phyloP scores from a whole-genome alignment of 2,797 vertebrate species.

The Crocodylus rhombifer region DNA sequence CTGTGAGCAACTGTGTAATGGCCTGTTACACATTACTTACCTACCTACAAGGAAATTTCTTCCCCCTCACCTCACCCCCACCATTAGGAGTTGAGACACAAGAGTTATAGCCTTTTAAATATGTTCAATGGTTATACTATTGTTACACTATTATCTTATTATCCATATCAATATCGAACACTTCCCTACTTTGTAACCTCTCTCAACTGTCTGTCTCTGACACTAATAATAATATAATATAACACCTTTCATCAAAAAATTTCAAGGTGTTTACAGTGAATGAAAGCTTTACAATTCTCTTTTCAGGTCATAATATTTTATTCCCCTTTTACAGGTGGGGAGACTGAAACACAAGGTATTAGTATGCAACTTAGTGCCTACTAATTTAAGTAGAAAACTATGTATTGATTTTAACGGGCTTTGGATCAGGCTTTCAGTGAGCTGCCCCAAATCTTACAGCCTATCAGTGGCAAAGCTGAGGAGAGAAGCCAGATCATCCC shows the following conservation, averaged over 20 bases:
- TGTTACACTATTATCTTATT: not conserved
- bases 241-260: not conserved
- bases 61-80: not conserved
- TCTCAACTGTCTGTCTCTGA: not conserved
- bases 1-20: not conserved
- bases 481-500: not conserved
- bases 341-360: not conserved
- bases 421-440: not conserved
- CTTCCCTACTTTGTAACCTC: constrained; percentile 12
- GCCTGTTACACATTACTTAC: not conserved
- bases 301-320: not conserved
- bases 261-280: fast-evolving
- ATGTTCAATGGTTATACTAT: not conserved
- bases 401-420: not conserved
- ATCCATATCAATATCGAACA: not conserved
- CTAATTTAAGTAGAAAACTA: not conserved
- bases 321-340: not conserved
- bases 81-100: not conserved
- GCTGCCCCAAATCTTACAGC: not conserved
- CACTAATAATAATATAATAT: not conserved
- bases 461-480: fast-evolving
- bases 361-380: not conserved
- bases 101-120: not conserved
- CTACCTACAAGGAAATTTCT: not conserved
- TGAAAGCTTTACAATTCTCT: not conserved